A percentile compares a stretch with the other conserved stretches of the same genome.
Conservation (phyloP, 2,888 invertebrate genomes). For the Tiliacea citrago region DNA sequence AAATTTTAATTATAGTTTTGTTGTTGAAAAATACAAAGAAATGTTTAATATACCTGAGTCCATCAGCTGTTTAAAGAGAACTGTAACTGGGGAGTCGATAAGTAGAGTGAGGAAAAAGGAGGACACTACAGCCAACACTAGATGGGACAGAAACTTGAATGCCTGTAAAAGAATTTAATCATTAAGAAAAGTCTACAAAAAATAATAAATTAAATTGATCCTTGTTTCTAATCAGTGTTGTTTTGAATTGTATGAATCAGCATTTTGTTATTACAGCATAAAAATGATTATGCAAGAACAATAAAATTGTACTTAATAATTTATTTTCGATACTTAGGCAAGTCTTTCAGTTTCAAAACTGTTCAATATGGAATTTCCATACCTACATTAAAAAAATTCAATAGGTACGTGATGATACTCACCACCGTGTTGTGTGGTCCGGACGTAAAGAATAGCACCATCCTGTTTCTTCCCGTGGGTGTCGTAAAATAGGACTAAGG, state of each 20-base stretch:
- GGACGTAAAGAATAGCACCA: no score
- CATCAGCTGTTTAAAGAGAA: constrained; percentile 9
- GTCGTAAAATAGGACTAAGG: no score
- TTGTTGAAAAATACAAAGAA: background rate
- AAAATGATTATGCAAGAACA: no score
- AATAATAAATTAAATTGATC: no score
- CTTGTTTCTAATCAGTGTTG: no score
- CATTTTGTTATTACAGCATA: background rate
- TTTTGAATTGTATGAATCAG: background rate
- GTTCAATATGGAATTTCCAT: no score
- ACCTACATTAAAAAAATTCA: no score
- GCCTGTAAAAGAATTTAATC: background rate
- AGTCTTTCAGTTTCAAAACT: background rate
- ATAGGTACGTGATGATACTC: background rate
- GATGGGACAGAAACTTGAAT: constrained; percentile 7
- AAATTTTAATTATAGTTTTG: background rate
- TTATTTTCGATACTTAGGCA: background rate
- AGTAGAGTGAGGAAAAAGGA: constrained; percentile 12
- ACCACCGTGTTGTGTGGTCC: no score
- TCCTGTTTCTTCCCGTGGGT: no score
- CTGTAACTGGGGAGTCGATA: constrained; percentile 6
- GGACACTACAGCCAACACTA: background rate
- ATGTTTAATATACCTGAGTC: background rate
- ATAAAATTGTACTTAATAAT: background rate
- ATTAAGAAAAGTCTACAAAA: background rate